These are phyloP conservation scores for Hydropsyche tenuis DNA, from an alignment of 1,140 invertebrate species.

Conservation along the genomic window DNA sequence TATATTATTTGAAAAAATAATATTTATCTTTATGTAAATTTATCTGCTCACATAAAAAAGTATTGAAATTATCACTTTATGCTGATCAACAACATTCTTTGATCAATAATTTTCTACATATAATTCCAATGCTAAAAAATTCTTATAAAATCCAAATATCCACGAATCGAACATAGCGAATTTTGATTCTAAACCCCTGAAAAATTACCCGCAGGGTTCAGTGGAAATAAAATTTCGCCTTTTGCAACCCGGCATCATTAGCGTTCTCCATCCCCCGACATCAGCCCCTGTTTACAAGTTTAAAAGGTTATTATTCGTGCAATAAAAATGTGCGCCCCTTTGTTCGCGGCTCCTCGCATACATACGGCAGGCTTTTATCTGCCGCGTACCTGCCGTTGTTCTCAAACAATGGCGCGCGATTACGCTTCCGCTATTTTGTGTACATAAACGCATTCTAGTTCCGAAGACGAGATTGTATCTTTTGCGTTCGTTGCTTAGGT, in stretches of 20 bases:
- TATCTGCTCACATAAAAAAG: no score
- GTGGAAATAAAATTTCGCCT: conserved; percentile 17
- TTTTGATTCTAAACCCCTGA: no score
- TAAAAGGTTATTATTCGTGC: conserved; percentile 34
- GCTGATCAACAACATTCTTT: no score
- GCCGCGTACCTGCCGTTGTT: conserved; percentile 14
- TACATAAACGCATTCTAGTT: conserved; percentile 18
- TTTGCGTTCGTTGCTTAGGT: no score
- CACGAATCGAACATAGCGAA: no score
- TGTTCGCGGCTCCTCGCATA: conserved; percentile 16
- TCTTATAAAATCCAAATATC: no score
- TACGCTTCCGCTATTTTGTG: conserved; percentile 14
- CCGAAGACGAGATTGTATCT: not conserved
- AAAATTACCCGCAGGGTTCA: not conserved
- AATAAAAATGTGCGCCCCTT: conserved; percentile 36
- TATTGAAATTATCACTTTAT: no score
- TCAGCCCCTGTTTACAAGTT: conserved; percentile 35
- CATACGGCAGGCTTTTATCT: conserved; percentile 14
- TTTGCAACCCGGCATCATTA: conserved; percentile 28
- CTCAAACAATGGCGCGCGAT: conserved; percentile 33
- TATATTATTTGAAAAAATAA: no score
- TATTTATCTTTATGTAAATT: no score
- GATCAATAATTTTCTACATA: no score
- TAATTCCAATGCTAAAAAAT: no score
- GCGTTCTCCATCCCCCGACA: not conserved